Base-by-base conservation (phyloP, 2,888 invertebrate species). In the Perizoma affinitatum region DNA sequence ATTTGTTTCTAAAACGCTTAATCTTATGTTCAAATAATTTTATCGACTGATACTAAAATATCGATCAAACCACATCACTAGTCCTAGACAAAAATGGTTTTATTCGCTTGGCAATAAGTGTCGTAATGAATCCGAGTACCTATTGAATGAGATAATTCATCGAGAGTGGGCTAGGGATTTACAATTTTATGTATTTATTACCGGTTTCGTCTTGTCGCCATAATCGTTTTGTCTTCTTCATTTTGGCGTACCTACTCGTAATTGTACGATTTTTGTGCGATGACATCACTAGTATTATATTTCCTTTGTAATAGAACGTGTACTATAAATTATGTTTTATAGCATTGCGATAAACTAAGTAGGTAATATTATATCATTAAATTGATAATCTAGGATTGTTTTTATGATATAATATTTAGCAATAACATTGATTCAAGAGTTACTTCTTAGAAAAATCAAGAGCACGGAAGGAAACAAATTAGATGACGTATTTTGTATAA, bases 101-200 rank as follows among this genome's bases (percentile, higher is more conserved):
- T 86, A 87, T 88, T 83, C 84, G 80, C 78, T 84, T 86, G 83
- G 86, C 86, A 86, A 88, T 88, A 87, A 86, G 85, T 87, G 85
- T 83, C 65, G 90, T 87, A 91, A 92, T 91, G 90, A 90, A 89
- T 90, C 87, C 84, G 83, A 86, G 88, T 91, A 88, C 87, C 80
- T 75, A 83, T 80, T 81, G 80, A 82, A 82, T 82, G 80, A 85
- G 84, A 88, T 90, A 89, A 87, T 87, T 84, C 83, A 78, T 75
- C 73, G 77, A 84, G 87, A 84, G 89, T 88, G 89, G 88, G 89
- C 86, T 80, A 76, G 83, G 83, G 78, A 80, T 86, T 84, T 81
- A 74, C 70, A 70, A 83, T 84, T 86, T 85, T 81, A 85, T 86
- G 79, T 84, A 83, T 84, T 79, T 77, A 73, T 80, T 88, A 87